Conservation (phyloP, 2,888 invertebrate genomes). For the Selenia dentaria region DNA sequence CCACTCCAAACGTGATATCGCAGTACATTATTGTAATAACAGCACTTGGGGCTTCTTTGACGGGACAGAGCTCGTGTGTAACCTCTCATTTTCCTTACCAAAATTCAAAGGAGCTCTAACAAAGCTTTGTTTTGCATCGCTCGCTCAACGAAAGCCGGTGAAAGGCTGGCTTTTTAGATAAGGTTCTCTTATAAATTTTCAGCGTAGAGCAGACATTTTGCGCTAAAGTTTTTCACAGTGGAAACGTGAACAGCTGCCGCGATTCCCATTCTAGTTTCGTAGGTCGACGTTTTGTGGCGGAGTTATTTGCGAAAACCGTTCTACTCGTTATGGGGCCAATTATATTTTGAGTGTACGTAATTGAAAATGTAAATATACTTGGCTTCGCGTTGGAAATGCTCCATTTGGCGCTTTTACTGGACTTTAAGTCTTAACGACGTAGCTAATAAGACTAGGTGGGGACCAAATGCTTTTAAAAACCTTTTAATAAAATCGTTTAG, state of each 20-base stretch:
- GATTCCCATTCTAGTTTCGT: conserved; percentile 65
- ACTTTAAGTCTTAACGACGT: conserved; percentile 44
- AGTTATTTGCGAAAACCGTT: conserved; percentile 59
- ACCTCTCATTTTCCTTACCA: conserved; percentile 82
- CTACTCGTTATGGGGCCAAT: conserved; percentile 54
- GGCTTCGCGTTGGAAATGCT: conserved; percentile 23
- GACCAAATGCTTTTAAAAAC: conserved; percentile 8
- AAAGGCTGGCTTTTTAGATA: conserved; percentile 82
- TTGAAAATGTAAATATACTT: conserved; percentile 49
- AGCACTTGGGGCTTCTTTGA: conserved; percentile 76
- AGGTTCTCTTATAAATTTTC: conserved; percentile 79
- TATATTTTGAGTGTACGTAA: conserved; percentile 48
- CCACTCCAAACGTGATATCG: conserved; percentile 68
- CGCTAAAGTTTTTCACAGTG: conserved; percentile 73
- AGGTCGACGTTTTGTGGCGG: conserved; percentile 56
- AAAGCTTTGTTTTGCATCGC: conserved; percentile 83
- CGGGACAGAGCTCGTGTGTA: conserved; percentile 68
- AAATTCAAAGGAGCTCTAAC: conserved; percentile 82
- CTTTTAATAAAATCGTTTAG: conserved; percentile 7
- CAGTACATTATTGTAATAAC: conserved; percentile 81
- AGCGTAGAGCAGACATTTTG: conserved; percentile 67
- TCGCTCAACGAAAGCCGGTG: conserved; percentile 71
- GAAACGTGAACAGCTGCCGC: conserved; percentile 70
- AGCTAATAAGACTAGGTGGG: conserved; percentile 24
- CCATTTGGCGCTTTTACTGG: conserved; percentile 30